Conservation (phyloP, 2,888 invertebrate species). For the Erynnis tages region DNA sequence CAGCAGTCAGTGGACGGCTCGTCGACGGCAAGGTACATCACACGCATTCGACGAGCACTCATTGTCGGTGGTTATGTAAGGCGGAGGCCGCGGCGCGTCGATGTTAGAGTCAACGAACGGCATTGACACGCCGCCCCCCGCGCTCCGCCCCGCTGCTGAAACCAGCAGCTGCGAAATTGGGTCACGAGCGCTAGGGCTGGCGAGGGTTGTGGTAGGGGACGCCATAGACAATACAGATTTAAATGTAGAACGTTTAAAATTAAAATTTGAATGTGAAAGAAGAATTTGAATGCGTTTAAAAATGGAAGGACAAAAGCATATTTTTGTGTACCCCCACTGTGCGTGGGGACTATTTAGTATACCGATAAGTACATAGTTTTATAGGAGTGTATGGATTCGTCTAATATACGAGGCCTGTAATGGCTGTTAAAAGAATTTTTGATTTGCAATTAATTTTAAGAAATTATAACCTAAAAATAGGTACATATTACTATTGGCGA, state of each 20-base stretch:
- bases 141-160: constrained; percentile 66
- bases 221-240: not conserved
- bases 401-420: too few species aligned
- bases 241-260: too few species aligned
- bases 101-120: constrained; percentile 80
- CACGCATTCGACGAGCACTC: constrained; percentile 68
- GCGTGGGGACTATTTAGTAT: too few species aligned
- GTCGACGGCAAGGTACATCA: constrained; percentile 50
- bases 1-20: not conserved
- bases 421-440: too few species aligned
- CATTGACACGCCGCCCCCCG: constrained; percentile 75
- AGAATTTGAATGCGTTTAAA: too few species aligned
- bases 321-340: too few species aligned
- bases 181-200: constrained; percentile 64
- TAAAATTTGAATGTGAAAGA: not conserved
- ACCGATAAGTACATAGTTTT: too few species aligned
- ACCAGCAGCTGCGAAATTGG: constrained; percentile 80
- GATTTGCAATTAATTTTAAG: too few species aligned
- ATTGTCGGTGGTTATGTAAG: constrained; percentile 81
- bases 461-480: too few species aligned
- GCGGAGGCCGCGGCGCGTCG: constrained; percentile 76
- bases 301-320: too few species aligned
- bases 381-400: too few species aligned
- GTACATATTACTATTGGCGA: too few species aligned
- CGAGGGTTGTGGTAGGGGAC: constrained; percentile 13